A percentile compares a stretch with the other conserved stretches of the same genome.
Evolutionary conservation across 1,140 invertebrate genomes (phyloP).

Genomic region (Plutomurus gul): DNA sequence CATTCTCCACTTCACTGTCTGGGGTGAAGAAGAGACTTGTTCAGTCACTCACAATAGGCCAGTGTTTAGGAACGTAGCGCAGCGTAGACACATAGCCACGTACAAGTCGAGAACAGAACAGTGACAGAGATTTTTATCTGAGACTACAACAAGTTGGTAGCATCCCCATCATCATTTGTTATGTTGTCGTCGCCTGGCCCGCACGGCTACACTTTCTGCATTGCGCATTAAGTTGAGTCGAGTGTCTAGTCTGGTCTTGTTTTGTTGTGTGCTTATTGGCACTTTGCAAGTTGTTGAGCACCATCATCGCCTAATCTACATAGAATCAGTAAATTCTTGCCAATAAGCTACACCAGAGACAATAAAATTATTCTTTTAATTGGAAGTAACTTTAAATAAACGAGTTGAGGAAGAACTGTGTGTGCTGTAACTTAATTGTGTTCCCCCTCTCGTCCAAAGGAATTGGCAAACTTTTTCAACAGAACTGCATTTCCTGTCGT

Average conservation of each 20-base stretch:
- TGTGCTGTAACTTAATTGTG: neutral
- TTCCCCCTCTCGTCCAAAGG: too few species aligned
- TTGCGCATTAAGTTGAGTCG: too few species aligned
- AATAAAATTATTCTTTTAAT: neutral
- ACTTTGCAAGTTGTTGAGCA: too few species aligned
- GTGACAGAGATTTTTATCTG: constrained; percentile 4
- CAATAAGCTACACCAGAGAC: constrained; percentile 1
- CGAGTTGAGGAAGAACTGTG: neutral
- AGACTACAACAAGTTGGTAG: neutral
- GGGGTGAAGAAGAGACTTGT: too few species aligned
- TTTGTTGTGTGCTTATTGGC: too few species aligned
- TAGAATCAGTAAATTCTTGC: neutral
- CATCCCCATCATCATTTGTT: constrained; percentile 20
- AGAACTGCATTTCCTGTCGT: too few species aligned
- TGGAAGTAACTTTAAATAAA: neutral
- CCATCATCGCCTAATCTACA: neutral
- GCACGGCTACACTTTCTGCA: neutral
- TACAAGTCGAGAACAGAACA: neutral
- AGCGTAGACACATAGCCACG: neutral
- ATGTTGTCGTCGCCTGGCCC: neutral
- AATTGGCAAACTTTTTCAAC: too few species aligned
- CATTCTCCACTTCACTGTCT: too few species aligned
- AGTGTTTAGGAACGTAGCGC: too few species aligned
- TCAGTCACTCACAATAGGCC: too few species aligned
- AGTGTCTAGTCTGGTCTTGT: neutral